Percentiles rank a stretch among this genome's conserved stretches.
These are phyloP conservation scores for Tortrix viridana DNA, from an alignment of 2,888 invertebrate genomes.

Conservation along the genomic window DNA sequence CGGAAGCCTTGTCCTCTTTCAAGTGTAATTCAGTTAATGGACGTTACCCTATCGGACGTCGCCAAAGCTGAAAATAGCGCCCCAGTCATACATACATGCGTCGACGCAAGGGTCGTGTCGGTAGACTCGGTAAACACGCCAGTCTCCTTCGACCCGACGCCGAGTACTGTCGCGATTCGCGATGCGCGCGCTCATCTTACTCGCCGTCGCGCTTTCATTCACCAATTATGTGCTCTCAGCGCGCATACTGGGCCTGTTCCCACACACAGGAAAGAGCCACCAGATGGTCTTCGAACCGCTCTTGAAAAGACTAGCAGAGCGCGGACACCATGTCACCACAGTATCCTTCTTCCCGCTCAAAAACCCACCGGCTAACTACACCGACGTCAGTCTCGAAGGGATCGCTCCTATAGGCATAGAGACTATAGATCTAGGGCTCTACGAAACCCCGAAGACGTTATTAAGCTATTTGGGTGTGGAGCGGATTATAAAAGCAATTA, in stretches of 20 bases:
- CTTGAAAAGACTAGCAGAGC: constrained; percentile 77
- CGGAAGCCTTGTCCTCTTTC: constrained; percentile 34
- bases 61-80: constrained; percentile 49
- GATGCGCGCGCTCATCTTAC: constrained; percentile 57
- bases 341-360: constrained; percentile 84
- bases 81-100: constrained; percentile 28
- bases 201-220: constrained; percentile 51
- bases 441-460: constrained; percentile 54
- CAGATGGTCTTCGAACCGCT: constrained; percentile 85
- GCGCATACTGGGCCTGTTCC: constrained; percentile 84
- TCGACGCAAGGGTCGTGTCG: constrained; percentile 29
- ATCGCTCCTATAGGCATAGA: constrained; percentile 65
- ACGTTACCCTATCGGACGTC: constrained; percentile 45
- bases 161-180: constrained; percentile 55
- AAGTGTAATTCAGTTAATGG: constrained; percentile 44
- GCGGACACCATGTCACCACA: constrained; percentile 86
- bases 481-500: constrained; percentile 53
- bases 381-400: constrained; percentile 72
- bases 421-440: constrained; percentile 58
- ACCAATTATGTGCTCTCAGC: constrained; percentile 58
- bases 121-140: constrained; percentile 32
- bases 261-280: constrained; percentile 86
- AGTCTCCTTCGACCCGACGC: constrained; percentile 44
- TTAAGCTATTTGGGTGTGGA: constrained; percentile 56
- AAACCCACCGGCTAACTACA: constrained; percentile 73